These are phyloP conservation scores for Lycodopsis pacificus DNA, from an alignment of 2,797 vertebrate genomes.

Conservation along the genomic window DNA sequence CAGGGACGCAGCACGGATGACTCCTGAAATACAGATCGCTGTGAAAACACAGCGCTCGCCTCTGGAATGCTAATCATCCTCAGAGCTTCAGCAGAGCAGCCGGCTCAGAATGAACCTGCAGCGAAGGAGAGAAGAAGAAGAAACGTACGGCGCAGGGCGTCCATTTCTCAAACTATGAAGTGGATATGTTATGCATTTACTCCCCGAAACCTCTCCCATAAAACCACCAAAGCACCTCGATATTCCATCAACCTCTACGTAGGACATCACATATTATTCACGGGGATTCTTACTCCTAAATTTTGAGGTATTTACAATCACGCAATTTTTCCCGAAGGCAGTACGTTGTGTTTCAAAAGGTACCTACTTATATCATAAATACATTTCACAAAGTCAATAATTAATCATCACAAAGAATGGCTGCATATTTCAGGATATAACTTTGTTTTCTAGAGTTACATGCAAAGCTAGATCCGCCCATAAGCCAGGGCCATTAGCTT, in stretches of 20 bases:
- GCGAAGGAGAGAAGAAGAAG: background rate
- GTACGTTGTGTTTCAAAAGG: too few species aligned
- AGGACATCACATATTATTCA: too few species aligned
- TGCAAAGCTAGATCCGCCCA: too few species aligned
- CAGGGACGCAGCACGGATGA: background rate
- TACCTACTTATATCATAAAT: background rate
- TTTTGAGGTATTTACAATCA: too few species aligned
- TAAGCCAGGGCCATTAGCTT: too few species aligned
- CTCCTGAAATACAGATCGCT: slow-evolving; percentile 43
- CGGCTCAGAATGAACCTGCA: background rate
- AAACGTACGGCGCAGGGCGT: too few species aligned
- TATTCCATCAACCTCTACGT: background rate
- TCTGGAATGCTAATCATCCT: slow-evolving; percentile 53
- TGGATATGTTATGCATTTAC: background rate
- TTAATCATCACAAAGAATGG: background rate
- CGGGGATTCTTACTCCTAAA: too few species aligned
- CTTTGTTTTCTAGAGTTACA: background rate
- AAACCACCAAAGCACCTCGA: background rate
- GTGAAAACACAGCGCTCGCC: slow-evolving; percentile 24
- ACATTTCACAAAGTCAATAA: background rate
- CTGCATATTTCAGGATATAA: background rate
- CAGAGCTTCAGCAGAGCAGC: background rate
- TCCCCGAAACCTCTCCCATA: background rate
- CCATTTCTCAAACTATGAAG: background rate
- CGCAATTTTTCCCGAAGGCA: too few species aligned